Evolutionary conservation across 2,888 invertebrate genomes (phyloP).

Genomic region (Cephalotes varians): DNA sequence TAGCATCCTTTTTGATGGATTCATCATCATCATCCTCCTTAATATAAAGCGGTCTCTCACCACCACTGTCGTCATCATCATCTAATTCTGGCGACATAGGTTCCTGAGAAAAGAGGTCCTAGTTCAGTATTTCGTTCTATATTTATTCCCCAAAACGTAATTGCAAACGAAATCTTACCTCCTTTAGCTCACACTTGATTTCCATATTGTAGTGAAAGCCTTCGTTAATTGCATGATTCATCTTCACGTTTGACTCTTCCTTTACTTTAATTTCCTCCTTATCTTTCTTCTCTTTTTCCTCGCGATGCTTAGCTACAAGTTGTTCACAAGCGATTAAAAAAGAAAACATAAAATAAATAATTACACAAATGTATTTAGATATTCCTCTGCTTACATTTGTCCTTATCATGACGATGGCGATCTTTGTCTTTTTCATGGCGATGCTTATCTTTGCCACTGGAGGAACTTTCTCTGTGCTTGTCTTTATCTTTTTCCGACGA

Average conservation of each 20-base stretch:
- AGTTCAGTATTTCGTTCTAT: neutral
- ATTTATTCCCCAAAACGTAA: neutral
- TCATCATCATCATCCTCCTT: conserved; percentile 85
- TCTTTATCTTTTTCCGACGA: conserved; percentile 78
- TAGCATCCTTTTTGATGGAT: conserved; percentile 74
- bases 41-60: conserved; percentile 87
- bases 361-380: neutral
- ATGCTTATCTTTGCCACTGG: conserved; percentile 82
- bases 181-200: conserved; percentile 70
- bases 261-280: conserved; percentile 86
- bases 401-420: conserved; percentile 84
- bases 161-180: conserved; percentile 54
- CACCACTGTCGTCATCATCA: conserved; percentile 84
- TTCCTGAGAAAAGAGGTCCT: conserved; percentile 85
- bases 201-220: conserved; percentile 55
- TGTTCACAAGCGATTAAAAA: neutral
- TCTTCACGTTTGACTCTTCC: conserved; percentile 75
- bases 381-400: conserved; percentile 78
- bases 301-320: conserved; percentile 81
- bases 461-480: conserved; percentile 74
- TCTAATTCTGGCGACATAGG: conserved; percentile 88
- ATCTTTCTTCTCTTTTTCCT: conserved; percentile 89
- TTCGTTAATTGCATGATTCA: conserved; percentile 73
- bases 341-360: neutral
- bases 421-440: conserved; percentile 85